A percentile compares a stretch with the other conserved stretches of the same genome.
phyloP scores from a whole-genome alignment of 2,113 vertebrate genomes.

The Herpetotheres cachinnans region DNA sequence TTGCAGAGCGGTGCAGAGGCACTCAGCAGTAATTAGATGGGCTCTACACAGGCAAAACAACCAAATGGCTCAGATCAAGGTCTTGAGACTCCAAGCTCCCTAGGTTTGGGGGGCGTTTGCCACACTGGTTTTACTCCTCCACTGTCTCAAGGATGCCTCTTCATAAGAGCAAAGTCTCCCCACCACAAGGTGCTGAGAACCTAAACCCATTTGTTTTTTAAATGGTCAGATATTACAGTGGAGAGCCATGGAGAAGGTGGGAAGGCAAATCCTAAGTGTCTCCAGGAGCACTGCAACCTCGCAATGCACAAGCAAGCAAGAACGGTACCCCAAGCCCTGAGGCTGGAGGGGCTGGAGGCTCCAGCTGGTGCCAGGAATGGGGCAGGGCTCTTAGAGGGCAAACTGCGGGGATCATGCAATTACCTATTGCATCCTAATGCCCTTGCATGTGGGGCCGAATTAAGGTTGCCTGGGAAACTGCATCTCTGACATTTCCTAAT shows the following conservation, averaged over 20 bases:
- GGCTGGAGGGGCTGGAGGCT: not conserved
- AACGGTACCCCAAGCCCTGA: rapidly evolving
- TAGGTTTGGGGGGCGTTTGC: not conserved
- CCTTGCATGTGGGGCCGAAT: not conserved
- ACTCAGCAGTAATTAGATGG: not conserved
- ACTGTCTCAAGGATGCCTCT: not conserved
- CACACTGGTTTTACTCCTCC: not conserved
- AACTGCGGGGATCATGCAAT: not conserved
- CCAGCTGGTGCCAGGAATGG: not conserved
- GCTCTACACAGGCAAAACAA: not conserved
- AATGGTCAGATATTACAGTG: not conserved
- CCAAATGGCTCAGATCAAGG: not conserved
- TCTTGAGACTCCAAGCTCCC: rapidly evolving
- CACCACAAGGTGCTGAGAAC: not conserved
- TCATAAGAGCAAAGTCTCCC: rapidly evolving
- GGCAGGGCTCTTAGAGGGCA: not conserved
- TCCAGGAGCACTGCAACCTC: not conserved
- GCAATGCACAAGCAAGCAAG: not conserved
- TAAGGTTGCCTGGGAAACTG: not conserved
- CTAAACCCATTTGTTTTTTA: not conserved
- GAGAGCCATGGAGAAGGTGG: not conserved
- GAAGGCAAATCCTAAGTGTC: not conserved
- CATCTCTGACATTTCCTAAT: not conserved
- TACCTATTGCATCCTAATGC: not conserved
- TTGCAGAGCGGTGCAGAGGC: not conserved